Evolutionary conservation across 2,888 invertebrate species (phyloP).

Genomic region (Hipparchia semele): DNA sequence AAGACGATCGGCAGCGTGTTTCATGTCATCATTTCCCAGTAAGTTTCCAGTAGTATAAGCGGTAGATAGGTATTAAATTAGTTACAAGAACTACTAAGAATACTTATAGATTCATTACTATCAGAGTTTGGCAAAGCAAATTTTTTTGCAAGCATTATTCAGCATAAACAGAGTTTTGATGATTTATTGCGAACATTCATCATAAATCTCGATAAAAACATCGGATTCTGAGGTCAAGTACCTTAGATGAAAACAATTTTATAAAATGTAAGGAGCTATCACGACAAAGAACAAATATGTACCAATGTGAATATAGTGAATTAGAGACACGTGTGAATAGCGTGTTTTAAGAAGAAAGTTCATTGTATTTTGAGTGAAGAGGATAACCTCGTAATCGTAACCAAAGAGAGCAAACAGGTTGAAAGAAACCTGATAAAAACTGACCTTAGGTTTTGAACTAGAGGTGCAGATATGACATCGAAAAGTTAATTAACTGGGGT

Average conservation of each 20-base stretch:
- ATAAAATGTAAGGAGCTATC: neutral
- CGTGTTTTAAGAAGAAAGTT: slow-evolving; percentile 1
- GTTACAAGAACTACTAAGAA: neutral
- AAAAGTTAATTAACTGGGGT: neutral
- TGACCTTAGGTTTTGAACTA: slow-evolving; percentile 5
- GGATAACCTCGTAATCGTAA: neutral
- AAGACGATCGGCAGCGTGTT: slow-evolving; percentile 4
- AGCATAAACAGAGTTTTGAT: slow-evolving; percentile 11
- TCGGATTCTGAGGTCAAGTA: slow-evolving; percentile 13
- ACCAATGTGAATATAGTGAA: neutral
- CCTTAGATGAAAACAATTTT: slow-evolving; percentile 1
- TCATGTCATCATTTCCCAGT: slow-evolving; percentile 4
- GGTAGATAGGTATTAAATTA: neutral
- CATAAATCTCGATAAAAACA: slow-evolving; percentile 16
- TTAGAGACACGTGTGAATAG: neutral
- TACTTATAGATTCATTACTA: slow-evolving; percentile 14
- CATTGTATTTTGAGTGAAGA: neutral
- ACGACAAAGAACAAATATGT: neutral
- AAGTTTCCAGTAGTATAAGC: neutral
- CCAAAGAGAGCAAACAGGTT: neutral
- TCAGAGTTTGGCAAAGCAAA: neutral
- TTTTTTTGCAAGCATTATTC: slow-evolving; percentile 3
- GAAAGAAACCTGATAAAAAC: neutral
- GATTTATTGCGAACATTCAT: slow-evolving; percentile 15
- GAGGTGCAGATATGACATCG: neutral